These are phyloP conservation scores for Drosophila trapezifrons DNA, from an alignment of 1,140 invertebrate species.

Conservation along the genomic window DNA sequence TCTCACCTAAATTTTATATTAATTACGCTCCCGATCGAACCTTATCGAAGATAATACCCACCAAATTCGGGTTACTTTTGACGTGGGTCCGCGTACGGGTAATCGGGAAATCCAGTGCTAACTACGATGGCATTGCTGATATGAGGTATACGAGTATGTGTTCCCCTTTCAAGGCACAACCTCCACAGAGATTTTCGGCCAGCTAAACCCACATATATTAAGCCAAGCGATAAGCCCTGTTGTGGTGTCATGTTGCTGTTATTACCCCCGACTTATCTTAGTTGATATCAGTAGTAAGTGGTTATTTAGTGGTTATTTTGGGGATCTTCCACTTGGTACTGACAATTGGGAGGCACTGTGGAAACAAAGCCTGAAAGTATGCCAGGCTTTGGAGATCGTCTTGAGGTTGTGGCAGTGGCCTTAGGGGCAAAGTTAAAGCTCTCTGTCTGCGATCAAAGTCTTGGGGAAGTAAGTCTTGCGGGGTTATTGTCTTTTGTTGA, in stretches of 20 bases:
- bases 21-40: not conserved
- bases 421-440: not conserved
- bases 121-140: not conserved
- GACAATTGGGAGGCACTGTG: too few relatives aligned
- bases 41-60: not conserved
- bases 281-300: not conserved
- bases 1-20: not conserved
- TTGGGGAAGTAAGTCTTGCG: too few relatives aligned
- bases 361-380: not conserved
- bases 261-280: not conserved
- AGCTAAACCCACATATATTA: constrained; percentile 1
- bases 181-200: not conserved
- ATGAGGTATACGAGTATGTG: not conserved
- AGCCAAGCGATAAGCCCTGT: not conserved
- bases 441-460: not conserved
- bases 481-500: too few relatives aligned
- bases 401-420: not conserved
- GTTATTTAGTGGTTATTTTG: not conserved
- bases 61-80: not conserved
- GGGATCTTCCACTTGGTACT: not conserved
- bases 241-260: not conserved
- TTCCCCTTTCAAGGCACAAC: not conserved
- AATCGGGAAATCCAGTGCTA: not conserved
- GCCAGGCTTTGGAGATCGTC: fast-evolving
- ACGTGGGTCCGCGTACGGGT: too few relatives aligned